Percentiles rank a stretch among this genome's conserved stretches.
These are phyloP conservation scores for Antheraea pernyi DNA, from an alignment of 1,140 invertebrate genomes.

Conservation along the genomic window DNA sequence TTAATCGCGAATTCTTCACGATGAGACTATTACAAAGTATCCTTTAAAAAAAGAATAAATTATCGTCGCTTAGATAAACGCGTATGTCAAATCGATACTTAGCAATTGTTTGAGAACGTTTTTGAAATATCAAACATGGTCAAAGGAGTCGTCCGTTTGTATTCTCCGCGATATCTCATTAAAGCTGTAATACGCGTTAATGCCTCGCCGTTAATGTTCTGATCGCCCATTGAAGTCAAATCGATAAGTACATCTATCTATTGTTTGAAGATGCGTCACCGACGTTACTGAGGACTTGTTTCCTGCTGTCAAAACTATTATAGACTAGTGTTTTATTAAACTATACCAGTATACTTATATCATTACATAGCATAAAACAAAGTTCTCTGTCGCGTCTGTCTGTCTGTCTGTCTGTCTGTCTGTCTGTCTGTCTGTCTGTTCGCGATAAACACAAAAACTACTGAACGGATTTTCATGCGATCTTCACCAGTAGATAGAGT, in stretches of 20 bases:
- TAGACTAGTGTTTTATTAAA: neutral
- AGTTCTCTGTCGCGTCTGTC: no score
- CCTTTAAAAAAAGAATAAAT: neutral
- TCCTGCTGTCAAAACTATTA: neutral
- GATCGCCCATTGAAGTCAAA: slow-evolving; percentile 21
- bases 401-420: no score
- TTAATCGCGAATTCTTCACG: neutral
- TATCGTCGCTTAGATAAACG: neutral
- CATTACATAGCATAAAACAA: no score
- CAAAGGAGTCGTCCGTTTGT: slow-evolving; percentile 11
- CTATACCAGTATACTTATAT: neutral
- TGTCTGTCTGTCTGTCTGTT: no score
- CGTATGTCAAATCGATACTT: neutral
- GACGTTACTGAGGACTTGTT: neutral
- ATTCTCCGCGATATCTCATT: slow-evolving; percentile 6
- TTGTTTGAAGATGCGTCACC: slow-evolving; percentile 20
- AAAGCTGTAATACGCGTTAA: slow-evolving; percentile 6
- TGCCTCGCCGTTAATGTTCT: slow-evolving; percentile 12
- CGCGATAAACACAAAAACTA: no score
- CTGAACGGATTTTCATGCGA: no score
- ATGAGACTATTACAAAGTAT: no score
- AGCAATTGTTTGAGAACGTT: neutral
- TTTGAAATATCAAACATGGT: neutral
- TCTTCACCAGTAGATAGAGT: no score
- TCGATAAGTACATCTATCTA: slow-evolving; percentile 13